Base-by-base conservation (phyloP, 2,888 invertebrate species). In the Brachycybe producta region DNA sequence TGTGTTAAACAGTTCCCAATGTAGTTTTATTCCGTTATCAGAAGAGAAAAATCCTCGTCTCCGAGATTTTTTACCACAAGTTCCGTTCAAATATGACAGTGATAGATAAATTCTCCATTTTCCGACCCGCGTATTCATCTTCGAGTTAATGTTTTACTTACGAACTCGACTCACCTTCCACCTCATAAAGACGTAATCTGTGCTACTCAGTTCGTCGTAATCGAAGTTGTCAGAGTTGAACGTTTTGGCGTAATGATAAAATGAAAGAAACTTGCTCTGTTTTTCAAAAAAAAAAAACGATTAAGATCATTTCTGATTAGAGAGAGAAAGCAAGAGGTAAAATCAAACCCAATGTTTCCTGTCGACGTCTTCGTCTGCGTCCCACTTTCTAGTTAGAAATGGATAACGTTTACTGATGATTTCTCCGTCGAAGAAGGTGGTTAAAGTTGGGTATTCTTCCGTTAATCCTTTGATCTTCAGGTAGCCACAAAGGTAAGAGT, bases 351-450 rank as follows among this genome's bases (percentile, higher is more conserved):
- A 94, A 71, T 94, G 92, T 70, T 91, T 92, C 65, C 82, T 84
- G 66, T 94, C 94, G 45, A 92, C 91, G 74, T 94, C 94, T 69
- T 92, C 92, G 69, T 94, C 91, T 3, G 94, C 92, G 67, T 94
- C 94, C 92, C 92, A 94, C 68, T 94, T 94, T 62, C 92, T 73
- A 7, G 94, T 94, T 23, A 94, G 73, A 70, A 94, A 94, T 13
- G 92, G 92, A 73, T 91, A 88, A 67, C 88, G 88, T 62, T 84
- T 81, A 56, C 91, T 90, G 65, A 94, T 94, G 58, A 95, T 92
- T 76, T 94, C 94, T n/a, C 92, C 94, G 73, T 94, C 92, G 65
- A 95, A 95, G 71, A 92, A 95, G 15, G 94, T 95, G 13, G 91
- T 92, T 47, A 94, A 69, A 36, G 87, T 91, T 3, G 92, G 92